phyloP scores from a whole-genome alignment of 1,140 invertebrate genomes.

The Sarcophaga peregrina region DNA sequence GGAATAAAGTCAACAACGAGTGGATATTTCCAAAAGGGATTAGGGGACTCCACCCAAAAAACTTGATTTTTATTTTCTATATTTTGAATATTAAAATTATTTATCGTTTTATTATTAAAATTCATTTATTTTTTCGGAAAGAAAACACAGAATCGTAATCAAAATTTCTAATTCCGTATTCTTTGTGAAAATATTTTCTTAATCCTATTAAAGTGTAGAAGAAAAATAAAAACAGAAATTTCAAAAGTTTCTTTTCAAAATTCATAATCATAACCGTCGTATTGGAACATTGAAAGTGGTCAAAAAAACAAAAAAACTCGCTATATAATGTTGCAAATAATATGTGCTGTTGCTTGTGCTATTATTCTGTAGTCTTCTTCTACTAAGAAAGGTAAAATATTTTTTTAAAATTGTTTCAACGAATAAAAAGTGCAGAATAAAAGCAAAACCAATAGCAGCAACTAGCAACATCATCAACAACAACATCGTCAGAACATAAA shows the following conservation, averaged over 20 bases:
- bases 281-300: not conserved
- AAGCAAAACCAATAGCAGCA: constrained; percentile 17
- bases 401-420: not conserved
- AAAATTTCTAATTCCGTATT: not conserved
- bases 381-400: not conserved
- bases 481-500: not conserved
- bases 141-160: too few relatives aligned
- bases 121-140: not conserved
- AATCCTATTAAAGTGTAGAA: constrained; percentile 37
- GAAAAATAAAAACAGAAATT: not conserved
- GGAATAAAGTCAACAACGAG: too few relatives aligned
- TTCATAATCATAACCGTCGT: constrained; percentile 36
- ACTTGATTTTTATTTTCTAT: not conserved
- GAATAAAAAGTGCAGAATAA: constrained; percentile 18
- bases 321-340: constrained; percentile 17
- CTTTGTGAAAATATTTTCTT: too few relatives aligned
- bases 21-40: too few relatives aligned
- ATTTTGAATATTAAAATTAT: not conserved
- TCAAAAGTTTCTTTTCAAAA: constrained; percentile 30
- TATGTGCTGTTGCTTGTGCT: not conserved
- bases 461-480: not conserved
- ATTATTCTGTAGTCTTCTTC: not conserved
- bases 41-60: not conserved
- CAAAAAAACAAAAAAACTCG: too few relatives aligned
- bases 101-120: not conserved